These are phyloP conservation scores for Percina caprodes DNA, from an alignment of 2,113 vertebrate species.

Conservation along the genomic window DNA sequence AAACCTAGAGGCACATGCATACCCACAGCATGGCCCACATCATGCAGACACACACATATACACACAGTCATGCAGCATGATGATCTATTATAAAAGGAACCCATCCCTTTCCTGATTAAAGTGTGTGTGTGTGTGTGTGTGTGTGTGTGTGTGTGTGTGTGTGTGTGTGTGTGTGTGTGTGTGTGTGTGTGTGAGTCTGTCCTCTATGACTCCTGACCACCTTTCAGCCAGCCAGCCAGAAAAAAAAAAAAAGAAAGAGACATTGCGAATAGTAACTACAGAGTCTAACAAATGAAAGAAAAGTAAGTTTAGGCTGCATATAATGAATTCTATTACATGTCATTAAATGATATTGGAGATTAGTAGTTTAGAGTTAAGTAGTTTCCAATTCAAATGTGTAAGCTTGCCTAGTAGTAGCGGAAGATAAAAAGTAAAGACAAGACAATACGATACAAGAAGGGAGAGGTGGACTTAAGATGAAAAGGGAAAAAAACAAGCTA, in stretches of 20 bases:
- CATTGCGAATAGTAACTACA: neutral
- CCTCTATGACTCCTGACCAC: slow-evolving; percentile 20
- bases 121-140: slow-evolving; percentile 7
- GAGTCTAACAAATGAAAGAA: neutral
- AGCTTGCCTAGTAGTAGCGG: neutral
- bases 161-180: slow-evolving; percentile 16
- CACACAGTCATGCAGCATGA: slow-evolving; percentile 14
- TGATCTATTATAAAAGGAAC: slow-evolving; percentile 54
- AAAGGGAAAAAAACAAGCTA: neutral
- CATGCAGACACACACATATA: slow-evolving; percentile 9
- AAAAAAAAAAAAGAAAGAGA: neutral
- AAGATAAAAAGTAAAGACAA: neutral
- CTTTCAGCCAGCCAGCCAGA: slow-evolving; percentile 1
- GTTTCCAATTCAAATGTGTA: neutral
- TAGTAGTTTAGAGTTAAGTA: neutral
- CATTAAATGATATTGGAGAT: slow-evolving; percentile 22
- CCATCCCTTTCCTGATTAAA: slow-evolving; percentile 53
- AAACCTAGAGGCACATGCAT: neutral
- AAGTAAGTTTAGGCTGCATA: slow-evolving; percentile 12
- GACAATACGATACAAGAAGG: neutral
- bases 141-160: neutral
- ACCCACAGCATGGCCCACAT: neutral
- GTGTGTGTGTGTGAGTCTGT: slow-evolving; percentile 1
- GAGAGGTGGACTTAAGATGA: slow-evolving; percentile 5
- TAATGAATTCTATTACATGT: slow-evolving; percentile 1